These are phyloP conservation scores for Artemisiospiza belli DNA, from an alignment of 2,113 vertebrate species.

Conservation along the genomic window DNA sequence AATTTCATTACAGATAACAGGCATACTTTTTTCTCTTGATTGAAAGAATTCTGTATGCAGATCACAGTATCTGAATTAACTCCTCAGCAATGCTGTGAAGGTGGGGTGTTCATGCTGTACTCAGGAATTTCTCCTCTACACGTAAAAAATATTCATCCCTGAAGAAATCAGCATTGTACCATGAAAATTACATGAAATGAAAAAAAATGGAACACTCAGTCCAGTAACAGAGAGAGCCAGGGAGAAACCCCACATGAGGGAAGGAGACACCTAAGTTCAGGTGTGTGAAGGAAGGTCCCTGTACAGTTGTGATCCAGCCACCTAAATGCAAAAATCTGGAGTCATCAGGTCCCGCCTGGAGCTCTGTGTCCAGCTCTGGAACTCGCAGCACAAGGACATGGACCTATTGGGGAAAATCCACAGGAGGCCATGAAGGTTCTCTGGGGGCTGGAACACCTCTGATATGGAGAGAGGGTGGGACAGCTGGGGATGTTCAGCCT, in stretches of 20 bases:
- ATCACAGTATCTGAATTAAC: neutral
- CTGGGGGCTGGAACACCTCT: neutral
- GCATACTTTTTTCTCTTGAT: neutral
- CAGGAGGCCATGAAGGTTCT: neutral
- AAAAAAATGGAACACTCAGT: rapidly evolving
- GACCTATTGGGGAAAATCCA: neutral
- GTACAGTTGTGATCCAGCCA: neutral
- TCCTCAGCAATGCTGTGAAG: neutral
- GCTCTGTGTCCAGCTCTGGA: rapidly evolving
- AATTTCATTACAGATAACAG: neutral
- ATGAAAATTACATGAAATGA: neutral
- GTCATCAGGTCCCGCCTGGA: neutral
- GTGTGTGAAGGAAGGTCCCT: neutral
- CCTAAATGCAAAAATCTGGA: neutral
- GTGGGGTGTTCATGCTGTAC: neutral
- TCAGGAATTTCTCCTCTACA: neutral
- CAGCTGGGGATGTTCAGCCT: neutral
- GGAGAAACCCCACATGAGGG: neutral
- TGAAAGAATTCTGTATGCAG: neutral
- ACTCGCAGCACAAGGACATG: neutral
- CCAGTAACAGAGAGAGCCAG: neutral
- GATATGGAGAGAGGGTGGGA: neutral
- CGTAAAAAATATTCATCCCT: neutral
- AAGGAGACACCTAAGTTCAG: neutral
- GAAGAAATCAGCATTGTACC: neutral